Evolutionary conservation across 2,888 invertebrate genomes (phyloP).

Genomic region (Drosophila algonquin): DNA sequence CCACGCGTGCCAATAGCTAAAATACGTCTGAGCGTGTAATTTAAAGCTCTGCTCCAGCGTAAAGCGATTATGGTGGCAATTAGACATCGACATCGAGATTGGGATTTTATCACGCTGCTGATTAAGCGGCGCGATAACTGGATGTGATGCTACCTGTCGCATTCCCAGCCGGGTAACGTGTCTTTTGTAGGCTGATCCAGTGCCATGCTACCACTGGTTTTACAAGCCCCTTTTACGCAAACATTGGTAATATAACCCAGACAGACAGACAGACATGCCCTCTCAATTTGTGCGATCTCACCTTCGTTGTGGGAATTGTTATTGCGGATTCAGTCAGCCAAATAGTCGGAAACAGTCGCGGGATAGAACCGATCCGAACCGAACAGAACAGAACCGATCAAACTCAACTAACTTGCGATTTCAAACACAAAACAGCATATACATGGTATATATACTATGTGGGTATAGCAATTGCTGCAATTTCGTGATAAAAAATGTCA

Average conservation of each 20-base stretch:
- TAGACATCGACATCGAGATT: slow-evolving; percentile 44
- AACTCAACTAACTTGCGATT: slow-evolving; percentile 2
- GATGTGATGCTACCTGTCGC: slow-evolving; percentile 32
- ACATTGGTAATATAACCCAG: slow-evolving; percentile 19
- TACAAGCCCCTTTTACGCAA: slow-evolving; percentile 16
- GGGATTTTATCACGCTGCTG: slow-evolving; percentile 45
- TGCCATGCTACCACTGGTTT: slow-evolving; percentile 3
- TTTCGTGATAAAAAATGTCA: slow-evolving; percentile 5
- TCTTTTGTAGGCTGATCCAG: background rate
- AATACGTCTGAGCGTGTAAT: slow-evolving; percentile 61
- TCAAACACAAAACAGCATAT: background rate
- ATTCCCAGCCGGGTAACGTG: slow-evolving; percentile 7
- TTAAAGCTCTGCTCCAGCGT: slow-evolving; percentile 37
- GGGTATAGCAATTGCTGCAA: slow-evolving; percentile 4
- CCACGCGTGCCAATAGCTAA: slow-evolving; percentile 58
- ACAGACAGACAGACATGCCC: background rate
- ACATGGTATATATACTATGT: background rate
- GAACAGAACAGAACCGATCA: background rate
- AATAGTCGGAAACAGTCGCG: background rate
- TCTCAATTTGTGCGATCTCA: slow-evolving; percentile 11
- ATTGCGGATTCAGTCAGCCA: background rate
- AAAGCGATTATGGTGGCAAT: slow-evolving; percentile 60
- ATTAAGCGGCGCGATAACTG: slow-evolving; percentile 50
- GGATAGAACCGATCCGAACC: background rate
- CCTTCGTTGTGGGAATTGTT: background rate